A percentile compares a stretch with the other conserved stretches of the same genome.
These are phyloP conservation scores for Diabrotica undecimpunctata DNA, from an alignment of 1,140 invertebrate species.

Conservation along the genomic window DNA sequence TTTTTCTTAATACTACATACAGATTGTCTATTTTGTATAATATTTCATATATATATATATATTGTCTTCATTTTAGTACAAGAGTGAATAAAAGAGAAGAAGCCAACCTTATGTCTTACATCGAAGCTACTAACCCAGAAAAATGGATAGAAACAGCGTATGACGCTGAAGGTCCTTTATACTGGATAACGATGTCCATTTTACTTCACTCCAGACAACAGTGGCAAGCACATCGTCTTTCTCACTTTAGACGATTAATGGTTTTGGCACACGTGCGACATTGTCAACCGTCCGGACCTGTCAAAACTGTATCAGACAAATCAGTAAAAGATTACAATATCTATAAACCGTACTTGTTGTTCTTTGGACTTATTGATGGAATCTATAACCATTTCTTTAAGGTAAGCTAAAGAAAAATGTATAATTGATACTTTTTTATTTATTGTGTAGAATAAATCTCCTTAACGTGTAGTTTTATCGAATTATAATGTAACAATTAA, in stretches of 20 bases:
- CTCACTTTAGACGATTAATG: constrained; percentile 74
- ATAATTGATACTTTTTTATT: no score
- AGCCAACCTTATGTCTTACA: constrained; percentile 64
- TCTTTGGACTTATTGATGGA: constrained; percentile 76
- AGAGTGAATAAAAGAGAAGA: constrained; percentile 71
- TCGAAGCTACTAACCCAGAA: constrained; percentile 57
- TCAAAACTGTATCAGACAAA: constrained; percentile 52
- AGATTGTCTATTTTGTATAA: no score
- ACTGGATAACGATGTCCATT: constrained; percentile 77
- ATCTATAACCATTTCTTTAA: constrained; percentile 75
- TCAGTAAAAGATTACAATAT: constrained; percentile 69
- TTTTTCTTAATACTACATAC: no score
- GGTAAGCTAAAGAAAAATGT: constrained; percentile 49
- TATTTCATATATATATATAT: background rate
- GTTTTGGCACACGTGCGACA: constrained; percentile 75
- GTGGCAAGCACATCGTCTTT: constrained; percentile 65
- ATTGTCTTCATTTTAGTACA: constrained; percentile 55
- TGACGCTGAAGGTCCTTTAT: constrained; percentile 86
- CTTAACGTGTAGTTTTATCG: no score
- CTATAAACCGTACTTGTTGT: constrained; percentile 83
- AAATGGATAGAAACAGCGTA: constrained; percentile 77
- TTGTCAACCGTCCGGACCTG: constrained; percentile 53
- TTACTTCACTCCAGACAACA: constrained; percentile 69
- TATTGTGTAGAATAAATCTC: no score
- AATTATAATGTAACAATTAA: no score